Evolutionary conservation across 2,888 invertebrate genomes (phyloP).

Genomic region (Caenorhabditis sp.): DNA sequence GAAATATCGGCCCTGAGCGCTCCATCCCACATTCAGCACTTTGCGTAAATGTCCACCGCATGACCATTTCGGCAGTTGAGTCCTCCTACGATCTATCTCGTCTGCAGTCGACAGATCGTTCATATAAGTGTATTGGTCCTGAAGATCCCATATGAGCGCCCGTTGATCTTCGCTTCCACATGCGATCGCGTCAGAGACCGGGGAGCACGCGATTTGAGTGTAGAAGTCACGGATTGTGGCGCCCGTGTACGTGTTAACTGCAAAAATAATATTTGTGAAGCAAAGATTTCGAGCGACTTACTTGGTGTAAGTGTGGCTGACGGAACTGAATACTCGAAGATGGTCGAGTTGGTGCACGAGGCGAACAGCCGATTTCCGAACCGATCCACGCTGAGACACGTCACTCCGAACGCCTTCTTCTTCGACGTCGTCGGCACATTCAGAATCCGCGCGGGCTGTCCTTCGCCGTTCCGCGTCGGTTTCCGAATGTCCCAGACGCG

Average conservation of each 20-base stretch:
- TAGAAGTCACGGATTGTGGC: slow-evolving; percentile 52
- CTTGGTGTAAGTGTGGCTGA: neutral
- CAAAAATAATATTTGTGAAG: slow-evolving; percentile 1
- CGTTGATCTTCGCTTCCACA: slow-evolving; percentile 51
- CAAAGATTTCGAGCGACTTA: neutral
- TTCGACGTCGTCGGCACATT: slow-evolving; percentile 27
- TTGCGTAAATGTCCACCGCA: slow-evolving; percentile 38
- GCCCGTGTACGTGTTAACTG: slow-evolving; percentile 45
- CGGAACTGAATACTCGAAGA: slow-evolving; percentile 45
- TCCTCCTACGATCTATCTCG: slow-evolving; percentile 25
- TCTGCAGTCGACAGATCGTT: slow-evolving; percentile 27
- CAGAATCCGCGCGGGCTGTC: slow-evolving; percentile 13
- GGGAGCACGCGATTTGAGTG: slow-evolving; percentile 54
- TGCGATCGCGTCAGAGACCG: slow-evolving; percentile 38
- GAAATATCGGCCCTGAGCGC: slow-evolving; percentile 38
- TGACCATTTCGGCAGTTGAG: slow-evolving; percentile 24
- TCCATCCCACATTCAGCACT: slow-evolving; percentile 57
- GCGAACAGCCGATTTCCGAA: slow-evolving; percentile 44
- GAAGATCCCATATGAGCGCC: slow-evolving; percentile 51
- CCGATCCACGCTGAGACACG: slow-evolving; percentile 51
- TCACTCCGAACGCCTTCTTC: slow-evolving; percentile 42
- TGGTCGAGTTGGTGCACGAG: slow-evolving; percentile 49
- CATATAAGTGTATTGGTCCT: slow-evolving; percentile 41
- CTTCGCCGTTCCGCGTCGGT: slow-evolving; percentile 32
- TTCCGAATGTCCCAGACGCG: slow-evolving; percentile 52